Evolutionary conservation across 2,888 invertebrate genomes (phyloP).

Genomic region (Epirrhoe tristata): DNA sequence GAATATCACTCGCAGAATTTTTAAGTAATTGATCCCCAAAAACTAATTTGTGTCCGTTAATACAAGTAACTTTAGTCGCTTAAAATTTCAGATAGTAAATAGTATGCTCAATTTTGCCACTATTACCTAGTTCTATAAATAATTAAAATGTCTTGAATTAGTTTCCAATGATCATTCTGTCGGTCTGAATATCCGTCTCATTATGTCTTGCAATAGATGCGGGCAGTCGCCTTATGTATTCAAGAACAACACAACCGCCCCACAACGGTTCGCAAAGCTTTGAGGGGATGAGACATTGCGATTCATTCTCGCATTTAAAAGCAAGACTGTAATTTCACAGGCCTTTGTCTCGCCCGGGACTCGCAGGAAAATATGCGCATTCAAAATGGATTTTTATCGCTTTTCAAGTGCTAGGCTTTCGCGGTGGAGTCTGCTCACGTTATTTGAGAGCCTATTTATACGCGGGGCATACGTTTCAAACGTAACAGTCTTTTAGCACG

Average conservation of each 20-base stretch:
- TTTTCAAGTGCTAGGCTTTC: slow-evolving; percentile 77
- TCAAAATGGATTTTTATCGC: slow-evolving; percentile 79
- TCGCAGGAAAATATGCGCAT: slow-evolving; percentile 81
- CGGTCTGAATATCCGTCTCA: slow-evolving; percentile 3
- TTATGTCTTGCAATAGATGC: slow-evolving; percentile 31
- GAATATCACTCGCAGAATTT: slow-evolving; percentile 61
- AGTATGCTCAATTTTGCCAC: too few species aligned
- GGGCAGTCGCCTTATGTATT: slow-evolving; percentile 56
- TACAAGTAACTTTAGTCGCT: neutral
- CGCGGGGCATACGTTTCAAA: slow-evolving; percentile 31
- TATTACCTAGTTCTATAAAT: too few species aligned
- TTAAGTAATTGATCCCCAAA: slow-evolving; percentile 51
- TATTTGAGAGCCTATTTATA: slow-evolving; percentile 54
- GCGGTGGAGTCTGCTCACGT: slow-evolving; percentile 56
- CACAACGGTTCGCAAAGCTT: slow-evolving; percentile 74
- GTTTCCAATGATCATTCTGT: neutral
- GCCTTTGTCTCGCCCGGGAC: slow-evolving; percentile 76
- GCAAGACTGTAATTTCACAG: slow-evolving; percentile 82
- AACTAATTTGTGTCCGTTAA: neutral
- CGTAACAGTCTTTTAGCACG: slow-evolving; percentile 23
- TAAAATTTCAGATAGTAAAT: too few species aligned
- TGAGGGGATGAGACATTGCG: slow-evolving; percentile 81
- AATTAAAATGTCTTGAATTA: neutral
- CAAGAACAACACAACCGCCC: slow-evolving; percentile 60
- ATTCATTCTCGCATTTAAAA: slow-evolving; percentile 84